These are phyloP conservation scores for Linurgus olivaceus DNA, from an alignment of 2,797 vertebrate genomes.

Conservation along the genomic window DNA sequence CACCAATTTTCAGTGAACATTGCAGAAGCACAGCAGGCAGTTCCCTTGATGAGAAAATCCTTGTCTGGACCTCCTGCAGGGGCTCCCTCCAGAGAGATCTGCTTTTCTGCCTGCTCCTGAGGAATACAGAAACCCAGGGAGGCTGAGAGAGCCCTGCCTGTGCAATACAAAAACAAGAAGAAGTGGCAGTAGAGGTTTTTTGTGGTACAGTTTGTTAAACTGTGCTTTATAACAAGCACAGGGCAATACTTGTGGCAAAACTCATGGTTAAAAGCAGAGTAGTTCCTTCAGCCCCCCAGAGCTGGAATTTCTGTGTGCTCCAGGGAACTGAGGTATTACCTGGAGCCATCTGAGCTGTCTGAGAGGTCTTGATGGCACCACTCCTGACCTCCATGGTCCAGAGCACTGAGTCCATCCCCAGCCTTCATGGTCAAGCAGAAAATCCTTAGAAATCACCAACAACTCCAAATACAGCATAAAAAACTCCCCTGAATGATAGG, in stretches of 20 bases:
- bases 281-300: neutral
- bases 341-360: neutral
- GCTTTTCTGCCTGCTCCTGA: neutral
- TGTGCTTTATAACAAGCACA: neutral
- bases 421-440: neutral
- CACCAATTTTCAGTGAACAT: neutral
- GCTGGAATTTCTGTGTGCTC: accelerated
- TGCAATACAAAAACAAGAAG: neutral
- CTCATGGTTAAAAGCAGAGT: neutral
- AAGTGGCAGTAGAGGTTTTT: neutral
- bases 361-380: neutral
- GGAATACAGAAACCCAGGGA: neutral
- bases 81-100: neutral
- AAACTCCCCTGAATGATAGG: neutral
- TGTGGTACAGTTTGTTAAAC: neutral
- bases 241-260: neutral
- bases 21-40: neutral
- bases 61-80: neutral
- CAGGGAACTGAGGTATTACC: neutral
- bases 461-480: neutral
- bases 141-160: neutral
- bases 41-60: neutral
- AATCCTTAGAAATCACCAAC: neutral
- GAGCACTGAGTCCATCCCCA: neutral
- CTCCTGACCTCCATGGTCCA: neutral